Conservation (phyloP, 2,888 invertebrate genomes). For the Anoncus sp. region DNA sequence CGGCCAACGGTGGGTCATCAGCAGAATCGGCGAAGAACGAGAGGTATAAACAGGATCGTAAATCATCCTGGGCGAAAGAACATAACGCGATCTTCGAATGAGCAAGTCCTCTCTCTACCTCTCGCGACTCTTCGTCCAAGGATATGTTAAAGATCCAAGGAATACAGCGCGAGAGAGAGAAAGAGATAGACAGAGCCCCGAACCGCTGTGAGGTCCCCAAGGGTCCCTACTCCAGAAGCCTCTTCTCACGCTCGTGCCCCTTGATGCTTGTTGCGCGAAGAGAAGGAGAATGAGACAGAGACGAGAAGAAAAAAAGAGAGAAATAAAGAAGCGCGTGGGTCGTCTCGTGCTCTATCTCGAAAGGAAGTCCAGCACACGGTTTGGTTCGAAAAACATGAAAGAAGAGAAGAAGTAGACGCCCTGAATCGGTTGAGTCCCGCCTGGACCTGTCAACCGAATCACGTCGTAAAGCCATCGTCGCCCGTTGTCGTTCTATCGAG, state of each 20-base stretch:
- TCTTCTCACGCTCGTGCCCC: conserved; percentile 58
- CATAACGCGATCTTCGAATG: conserved; percentile 66
- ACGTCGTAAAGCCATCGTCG: conserved; percentile 60
- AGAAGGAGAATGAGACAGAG: conserved; percentile 22
- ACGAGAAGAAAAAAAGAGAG: conserved; percentile 15
- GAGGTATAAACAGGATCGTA: conserved; percentile 70
- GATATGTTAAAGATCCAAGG: conserved; percentile 37
- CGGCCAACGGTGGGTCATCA: conserved; percentile 47
- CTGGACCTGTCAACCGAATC: conserved; percentile 59
- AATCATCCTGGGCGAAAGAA: conserved; percentile 67
- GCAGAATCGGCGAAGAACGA: conserved; percentile 55
- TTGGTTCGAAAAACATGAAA: conserved; percentile 36
- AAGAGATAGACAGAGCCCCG: conserved; percentile 45
- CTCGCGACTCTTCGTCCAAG: conserved; percentile 24
- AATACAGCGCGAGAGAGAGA: conserved; percentile 40
- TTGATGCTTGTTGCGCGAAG: conserved; percentile 19
- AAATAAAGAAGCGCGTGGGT: conserved; percentile 49
- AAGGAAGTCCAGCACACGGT: conserved; percentile 48
- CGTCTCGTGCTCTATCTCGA: conserved; percentile 36
- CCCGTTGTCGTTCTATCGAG: conserved; percentile 38
- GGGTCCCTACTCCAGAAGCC: conserved; percentile 49
- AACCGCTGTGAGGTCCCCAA: conserved; percentile 43
- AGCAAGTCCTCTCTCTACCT: conserved; percentile 41
- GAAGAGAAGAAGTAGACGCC: conserved; percentile 34
- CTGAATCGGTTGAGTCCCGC: conserved; percentile 30